phyloP scores from a whole-genome alignment of 2,888 invertebrate genomes.

The Andrena hattorfiana region DNA sequence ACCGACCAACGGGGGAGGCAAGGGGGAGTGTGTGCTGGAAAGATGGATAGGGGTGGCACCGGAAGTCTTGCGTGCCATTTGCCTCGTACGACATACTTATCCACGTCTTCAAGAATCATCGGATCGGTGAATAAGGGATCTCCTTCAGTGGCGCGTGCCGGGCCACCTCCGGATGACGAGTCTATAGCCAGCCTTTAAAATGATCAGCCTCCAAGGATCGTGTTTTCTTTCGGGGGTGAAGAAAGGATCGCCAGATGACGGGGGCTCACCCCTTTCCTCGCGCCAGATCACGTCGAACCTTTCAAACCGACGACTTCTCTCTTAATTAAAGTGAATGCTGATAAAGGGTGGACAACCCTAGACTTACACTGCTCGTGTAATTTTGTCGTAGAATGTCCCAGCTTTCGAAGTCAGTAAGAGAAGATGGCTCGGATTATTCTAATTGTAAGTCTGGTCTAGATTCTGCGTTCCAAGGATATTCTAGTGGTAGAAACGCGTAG shows the following conservation, averaged over 20 bases:
- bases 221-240: slow-evolving; percentile 35
- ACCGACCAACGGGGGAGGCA: slow-evolving; percentile 57
- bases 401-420: too few species aligned
- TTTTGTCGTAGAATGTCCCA: too few species aligned
- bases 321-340: not conserved
- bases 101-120: slow-evolving; percentile 78
- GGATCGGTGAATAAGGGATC: slow-evolving; percentile 75
- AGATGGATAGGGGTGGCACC: slow-evolving; percentile 72
- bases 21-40: slow-evolving; percentile 52
- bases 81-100: slow-evolving; percentile 79
- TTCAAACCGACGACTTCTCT: not conserved
- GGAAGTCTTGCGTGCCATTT: slow-evolving; percentile 85
- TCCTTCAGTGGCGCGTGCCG: slow-evolving; percentile 82
- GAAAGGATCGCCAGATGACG: slow-evolving; percentile 41
- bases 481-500: not conserved
- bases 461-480: not conserved
- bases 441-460: too few species aligned
- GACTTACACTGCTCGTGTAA: too few species aligned
- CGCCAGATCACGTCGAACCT: slow-evolving; percentile 19
- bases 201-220: slow-evolving; percentile 57
- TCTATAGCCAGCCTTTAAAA: slow-evolving; percentile 42
- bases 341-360: not conserved
- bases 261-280: slow-evolving; percentile 27
- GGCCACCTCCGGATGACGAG: slow-evolving; percentile 61
- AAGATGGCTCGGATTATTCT: too few species aligned